Conservation (phyloP, 2,888 invertebrate species). For the Ommatoiulus sabulosus region DNA sequence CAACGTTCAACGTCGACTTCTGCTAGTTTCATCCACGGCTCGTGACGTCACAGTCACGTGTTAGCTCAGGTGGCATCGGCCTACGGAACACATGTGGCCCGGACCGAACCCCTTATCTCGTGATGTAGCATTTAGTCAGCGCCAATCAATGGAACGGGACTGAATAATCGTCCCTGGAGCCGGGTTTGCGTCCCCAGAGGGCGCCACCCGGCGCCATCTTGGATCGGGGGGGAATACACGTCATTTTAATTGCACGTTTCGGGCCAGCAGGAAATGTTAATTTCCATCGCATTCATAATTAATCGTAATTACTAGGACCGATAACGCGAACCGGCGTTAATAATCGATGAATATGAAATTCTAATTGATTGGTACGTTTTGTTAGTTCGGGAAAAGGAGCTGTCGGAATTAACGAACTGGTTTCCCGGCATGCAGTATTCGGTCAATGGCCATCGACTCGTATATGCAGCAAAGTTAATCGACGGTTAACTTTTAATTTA, state of each 20-base stretch:
- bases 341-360: constrained; percentile 2
- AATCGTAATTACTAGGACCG: background rate
- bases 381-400: background rate
- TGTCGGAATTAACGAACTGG: too few relatives aligned
- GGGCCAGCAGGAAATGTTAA: background rate
- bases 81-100: too few relatives aligned
- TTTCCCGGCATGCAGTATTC: too few relatives aligned
- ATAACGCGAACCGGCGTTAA: constrained; percentile 1
- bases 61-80: background rate
- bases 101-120: background rate
- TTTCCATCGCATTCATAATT: background rate
- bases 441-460: too few relatives aligned
- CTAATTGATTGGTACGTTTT: constrained; percentile 1
- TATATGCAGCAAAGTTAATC: too few relatives aligned
- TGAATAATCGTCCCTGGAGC: too few relatives aligned
- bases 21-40: background rate
- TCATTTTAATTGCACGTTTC: background rate
- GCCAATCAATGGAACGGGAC: too few relatives aligned
- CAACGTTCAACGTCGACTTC: background rate
- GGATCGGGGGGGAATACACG: background rate
- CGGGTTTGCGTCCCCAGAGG: too few relatives aligned
- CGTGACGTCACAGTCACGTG: background rate
- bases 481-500: too few relatives aligned
- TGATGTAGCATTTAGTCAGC: background rate
- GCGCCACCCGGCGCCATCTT: background rate